These are phyloP conservation scores for Nothocercus julius DNA, from an alignment of 2,113 vertebrate species.

Conservation along the genomic window DNA sequence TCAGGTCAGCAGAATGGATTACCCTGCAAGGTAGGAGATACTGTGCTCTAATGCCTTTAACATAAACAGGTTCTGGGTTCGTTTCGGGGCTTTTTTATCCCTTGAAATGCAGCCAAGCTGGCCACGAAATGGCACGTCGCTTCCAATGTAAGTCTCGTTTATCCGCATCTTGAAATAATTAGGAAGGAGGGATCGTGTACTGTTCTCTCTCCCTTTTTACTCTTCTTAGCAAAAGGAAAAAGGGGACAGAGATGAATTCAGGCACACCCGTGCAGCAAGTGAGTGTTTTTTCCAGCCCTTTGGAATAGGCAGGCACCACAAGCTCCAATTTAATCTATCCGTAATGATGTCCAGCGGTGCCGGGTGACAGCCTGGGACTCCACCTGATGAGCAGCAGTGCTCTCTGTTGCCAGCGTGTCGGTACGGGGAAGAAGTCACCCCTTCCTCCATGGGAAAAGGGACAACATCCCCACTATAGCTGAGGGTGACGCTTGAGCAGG, in stretches of 20 bases:
- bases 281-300: neutral
- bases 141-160: slow-evolving; percentile 17
- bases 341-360: neutral
- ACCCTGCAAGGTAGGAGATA: neutral
- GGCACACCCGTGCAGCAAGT: neutral
- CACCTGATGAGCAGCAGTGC: neutral
- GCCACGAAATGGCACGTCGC: neutral
- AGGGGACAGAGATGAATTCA: neutral
- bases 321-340: neutral
- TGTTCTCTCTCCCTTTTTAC: neutral
- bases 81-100: neutral
- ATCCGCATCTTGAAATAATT: slow-evolving; percentile 47
- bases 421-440: too few relatives aligned
- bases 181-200: neutral
- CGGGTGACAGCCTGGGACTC: neutral
- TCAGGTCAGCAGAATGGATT: neutral
- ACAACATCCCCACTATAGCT: too few relatives aligned
- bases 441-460: too few relatives aligned
- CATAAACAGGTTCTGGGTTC: neutral
- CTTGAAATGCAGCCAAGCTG: slow-evolving; percentile 32
- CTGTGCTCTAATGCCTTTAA: fast-evolving
- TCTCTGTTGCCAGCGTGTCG: neutral
- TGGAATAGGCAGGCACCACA: neutral
- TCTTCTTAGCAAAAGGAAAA: neutral
- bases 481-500: too few relatives aligned